These are phyloP conservation scores for Bradypus variegatus DNA, from an alignment of 2,797 vertebrate species.

Conservation along the genomic window DNA sequence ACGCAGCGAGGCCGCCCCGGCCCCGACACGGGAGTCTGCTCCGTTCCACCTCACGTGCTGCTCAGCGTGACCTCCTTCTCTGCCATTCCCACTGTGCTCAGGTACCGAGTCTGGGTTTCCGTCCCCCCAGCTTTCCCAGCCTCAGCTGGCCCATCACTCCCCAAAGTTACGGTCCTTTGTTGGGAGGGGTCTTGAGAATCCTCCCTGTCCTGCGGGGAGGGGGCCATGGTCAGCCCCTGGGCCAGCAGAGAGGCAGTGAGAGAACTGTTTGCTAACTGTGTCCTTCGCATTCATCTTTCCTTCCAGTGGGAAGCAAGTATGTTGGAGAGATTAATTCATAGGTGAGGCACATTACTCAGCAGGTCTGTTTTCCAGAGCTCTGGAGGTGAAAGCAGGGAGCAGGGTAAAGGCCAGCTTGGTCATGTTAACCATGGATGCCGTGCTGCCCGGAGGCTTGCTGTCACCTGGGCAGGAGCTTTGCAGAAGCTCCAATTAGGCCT, in stretches of 20 bases:
- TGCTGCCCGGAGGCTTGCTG: conserved; percentile 61
- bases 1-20: not conserved
- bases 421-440: conserved; percentile 72
- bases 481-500: conserved; percentile 72
- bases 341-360: conserved; percentile 58
- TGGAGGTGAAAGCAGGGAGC: conserved; percentile 64
- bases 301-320: conserved; percentile 65
- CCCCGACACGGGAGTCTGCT: not conserved
- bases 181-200: not conserved
- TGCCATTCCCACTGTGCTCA: not conserved
- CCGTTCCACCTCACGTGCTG: not conserved
- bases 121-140: not conserved
- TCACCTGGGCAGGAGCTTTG: conserved; percentile 66
- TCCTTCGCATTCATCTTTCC: conserved; percentile 45
- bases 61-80: not conserved
- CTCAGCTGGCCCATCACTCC: not conserved
- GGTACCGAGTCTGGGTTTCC: not conserved
- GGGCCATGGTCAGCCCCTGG: not conserved
- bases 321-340: conserved; percentile 65
- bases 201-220: not conserved
- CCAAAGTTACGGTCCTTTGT: not conserved
- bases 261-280: conserved; percentile 27
- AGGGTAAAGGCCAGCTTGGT: conserved; percentile 62
- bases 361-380: conserved; percentile 52
- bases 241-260: conserved; percentile 21